A percentile compares a stretch with the other conserved stretches of the same genome.
phyloP scores from a whole-genome alignment of 1,140 invertebrate genomes.

The Pararge aegeria region DNA sequence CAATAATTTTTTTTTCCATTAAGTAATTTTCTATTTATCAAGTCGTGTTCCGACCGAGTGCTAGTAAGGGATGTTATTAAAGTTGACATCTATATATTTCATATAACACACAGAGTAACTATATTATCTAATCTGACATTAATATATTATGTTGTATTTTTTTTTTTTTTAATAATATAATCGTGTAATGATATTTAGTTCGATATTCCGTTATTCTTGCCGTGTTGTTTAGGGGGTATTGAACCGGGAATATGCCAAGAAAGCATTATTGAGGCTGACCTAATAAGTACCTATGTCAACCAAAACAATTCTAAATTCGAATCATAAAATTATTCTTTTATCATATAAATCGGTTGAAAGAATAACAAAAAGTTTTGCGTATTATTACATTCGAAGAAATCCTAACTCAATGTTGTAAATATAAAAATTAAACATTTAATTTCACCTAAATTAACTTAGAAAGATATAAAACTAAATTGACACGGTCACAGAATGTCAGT shows the following conservation, averaged over 20 bases:
- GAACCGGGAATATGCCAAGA: not conserved
- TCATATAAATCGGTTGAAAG: conserved; percentile 11
- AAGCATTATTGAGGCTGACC: conserved; percentile 12
- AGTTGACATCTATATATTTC: not conserved
- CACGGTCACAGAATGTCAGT: conserved; percentile 90
- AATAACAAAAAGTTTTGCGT: not conserved
- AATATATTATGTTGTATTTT: not conserved
- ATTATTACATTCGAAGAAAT: conserved; percentile 3
- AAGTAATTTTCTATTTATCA: not conserved
- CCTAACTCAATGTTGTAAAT: conserved; percentile 11
- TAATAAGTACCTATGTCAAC: not conserved
- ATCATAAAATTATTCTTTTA: not conserved
- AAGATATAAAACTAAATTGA: conserved; percentile 47
- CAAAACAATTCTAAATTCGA: not conserved
- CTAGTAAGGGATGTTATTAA: not conserved
- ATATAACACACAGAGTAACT: not conserved
- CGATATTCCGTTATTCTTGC: conserved; percentile 27
- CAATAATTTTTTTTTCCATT: no score
- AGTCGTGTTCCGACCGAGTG: not conserved
- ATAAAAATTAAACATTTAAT: conserved; percentile 7
- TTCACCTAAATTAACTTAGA: conserved; percentile 36
- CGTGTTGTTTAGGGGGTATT: conserved; percentile 15
- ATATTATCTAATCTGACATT: not conserved
- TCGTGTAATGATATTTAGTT: not conserved
- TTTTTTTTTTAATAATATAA: not conserved